Percentiles rank a stretch among this genome's conserved stretches.
Conservation (phyloP, 2,797 vertebrate species). For the Propithecus deckenii region DNA sequence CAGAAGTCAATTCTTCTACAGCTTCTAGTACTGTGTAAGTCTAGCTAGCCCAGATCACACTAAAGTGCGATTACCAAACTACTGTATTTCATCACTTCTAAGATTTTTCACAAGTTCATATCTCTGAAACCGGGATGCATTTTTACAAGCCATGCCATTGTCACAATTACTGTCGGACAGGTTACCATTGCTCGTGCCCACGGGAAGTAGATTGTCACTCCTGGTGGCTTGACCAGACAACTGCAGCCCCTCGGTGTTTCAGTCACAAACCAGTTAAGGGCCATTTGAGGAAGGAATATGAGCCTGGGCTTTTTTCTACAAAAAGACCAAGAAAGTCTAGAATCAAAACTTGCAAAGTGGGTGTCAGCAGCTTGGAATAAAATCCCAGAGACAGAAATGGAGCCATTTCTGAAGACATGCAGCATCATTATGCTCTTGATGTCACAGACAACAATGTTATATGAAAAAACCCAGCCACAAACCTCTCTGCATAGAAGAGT, state of each 20-base stretch:
- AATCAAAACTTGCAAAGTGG: background rate
- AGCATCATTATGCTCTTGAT: background rate
- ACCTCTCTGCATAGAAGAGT: background rate
- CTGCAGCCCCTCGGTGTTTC: background rate
- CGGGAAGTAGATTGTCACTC: background rate
- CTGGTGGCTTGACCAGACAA: background rate
- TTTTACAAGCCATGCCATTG: background rate
- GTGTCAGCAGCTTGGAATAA: background rate
- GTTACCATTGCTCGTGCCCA: rapidly evolving
- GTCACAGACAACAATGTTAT: background rate
- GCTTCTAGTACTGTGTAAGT: background rate
- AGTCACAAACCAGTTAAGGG: background rate
- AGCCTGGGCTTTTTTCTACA: background rate
- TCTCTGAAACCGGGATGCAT: background rate
- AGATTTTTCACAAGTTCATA: background rate
- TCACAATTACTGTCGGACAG: background rate
- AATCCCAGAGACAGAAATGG: background rate
- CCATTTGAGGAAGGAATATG: background rate
- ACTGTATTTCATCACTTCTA: background rate
- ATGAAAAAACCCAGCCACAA: background rate
- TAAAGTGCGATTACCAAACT: background rate
- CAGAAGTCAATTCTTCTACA: background rate
- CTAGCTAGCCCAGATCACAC: background rate
- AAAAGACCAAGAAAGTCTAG: background rate
- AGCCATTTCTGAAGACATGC: background rate